Conservation (phyloP, 1,140 invertebrate species). For the Drosophila murphyi region DNA sequence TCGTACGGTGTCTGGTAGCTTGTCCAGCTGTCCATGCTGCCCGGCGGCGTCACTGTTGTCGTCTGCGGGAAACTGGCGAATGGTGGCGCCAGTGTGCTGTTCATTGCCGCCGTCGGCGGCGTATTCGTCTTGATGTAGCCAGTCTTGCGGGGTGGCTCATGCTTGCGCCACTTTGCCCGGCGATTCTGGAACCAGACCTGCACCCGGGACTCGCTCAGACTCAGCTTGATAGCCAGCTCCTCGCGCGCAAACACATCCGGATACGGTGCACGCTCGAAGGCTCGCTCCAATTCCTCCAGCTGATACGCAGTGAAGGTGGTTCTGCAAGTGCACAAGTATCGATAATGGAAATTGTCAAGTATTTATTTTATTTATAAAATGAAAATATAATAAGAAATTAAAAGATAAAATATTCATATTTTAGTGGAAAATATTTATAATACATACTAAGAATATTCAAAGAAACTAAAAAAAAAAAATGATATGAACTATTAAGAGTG, state of each 20-base stretch:
- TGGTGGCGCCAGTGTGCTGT: conserved; percentile 88
- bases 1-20: conserved; percentile 91
- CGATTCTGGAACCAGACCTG: conserved; percentile 95
- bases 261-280: conserved; percentile 97
- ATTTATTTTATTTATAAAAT: no score
- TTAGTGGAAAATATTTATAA: no score
- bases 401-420: no score
- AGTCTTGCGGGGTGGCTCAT: conserved; percentile 97
- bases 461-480: no score
- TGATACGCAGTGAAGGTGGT: conserved; percentile 99
- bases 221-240: conserved; percentile 95
- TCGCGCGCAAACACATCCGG: conserved; percentile 98
- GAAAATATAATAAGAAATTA: no score
- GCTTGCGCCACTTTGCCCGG: conserved; percentile 98
- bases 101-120: conserved; percentile 86
- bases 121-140: conserved; percentile 89
- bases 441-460: no score
- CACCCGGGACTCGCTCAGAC: conserved; percentile 96
- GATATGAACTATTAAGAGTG: no score
- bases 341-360: neutral
- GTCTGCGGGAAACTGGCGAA: conserved; percentile 87
- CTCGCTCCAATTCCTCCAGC: conserved; percentile 96
- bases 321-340: conserved; percentile 86
- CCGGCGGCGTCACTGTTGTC: conserved; percentile 87
- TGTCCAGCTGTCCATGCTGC: conserved; percentile 89